Conservation (phyloP, 2,888 invertebrate genomes). For the Brassicogethes aeneus region DNA sequence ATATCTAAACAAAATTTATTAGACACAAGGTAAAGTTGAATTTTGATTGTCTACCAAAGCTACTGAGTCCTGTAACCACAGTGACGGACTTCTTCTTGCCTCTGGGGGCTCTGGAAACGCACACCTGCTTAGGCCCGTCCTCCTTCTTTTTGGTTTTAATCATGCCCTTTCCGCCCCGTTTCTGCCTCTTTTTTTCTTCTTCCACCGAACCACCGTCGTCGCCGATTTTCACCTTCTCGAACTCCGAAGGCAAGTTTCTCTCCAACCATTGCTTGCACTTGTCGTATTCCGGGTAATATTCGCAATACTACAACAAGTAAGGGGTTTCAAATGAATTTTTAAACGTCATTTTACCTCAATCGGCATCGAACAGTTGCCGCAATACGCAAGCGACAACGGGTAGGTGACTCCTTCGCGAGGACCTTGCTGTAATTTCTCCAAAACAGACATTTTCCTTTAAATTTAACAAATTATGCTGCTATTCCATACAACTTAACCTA, state of each 20-base stretch:
- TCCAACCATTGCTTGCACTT: constrained; percentile 97
- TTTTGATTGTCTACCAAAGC: constrained; percentile 63
- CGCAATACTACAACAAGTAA: constrained; percentile 82
- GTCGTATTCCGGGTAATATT: constrained; percentile 95
- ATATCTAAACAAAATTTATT: constrained; percentile 59
- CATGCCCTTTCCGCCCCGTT: constrained; percentile 94
- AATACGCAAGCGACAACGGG: constrained; percentile 78
- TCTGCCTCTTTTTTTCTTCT: constrained; percentile 92
- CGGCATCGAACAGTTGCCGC: constrained; percentile 92
- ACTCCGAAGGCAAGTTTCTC: constrained; percentile 86
- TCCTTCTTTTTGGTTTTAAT: constrained; percentile 93
- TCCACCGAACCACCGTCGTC: constrained; percentile 56
- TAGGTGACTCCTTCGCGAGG: constrained; percentile 57
- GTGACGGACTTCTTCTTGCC: constrained; percentile 99
- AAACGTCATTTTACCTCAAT: constrained; percentile 71
- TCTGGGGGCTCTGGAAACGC: constrained; percentile 81
- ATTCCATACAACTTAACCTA: too few relatives aligned
- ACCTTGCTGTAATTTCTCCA: constrained; percentile 54
- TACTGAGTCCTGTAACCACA: constrained; percentile 89
- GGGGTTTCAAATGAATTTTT: too few relatives aligned
- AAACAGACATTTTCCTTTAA: constrained; percentile 46
- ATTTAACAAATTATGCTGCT: too few relatives aligned
- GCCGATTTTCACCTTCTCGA: constrained; percentile 77
- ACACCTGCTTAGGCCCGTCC: constrained; percentile 77
- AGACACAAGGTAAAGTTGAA: constrained; percentile 2